phyloP scores from a whole-genome alignment of 2,113 vertebrate genomes.

The Anthoscopus minutus region DNA sequence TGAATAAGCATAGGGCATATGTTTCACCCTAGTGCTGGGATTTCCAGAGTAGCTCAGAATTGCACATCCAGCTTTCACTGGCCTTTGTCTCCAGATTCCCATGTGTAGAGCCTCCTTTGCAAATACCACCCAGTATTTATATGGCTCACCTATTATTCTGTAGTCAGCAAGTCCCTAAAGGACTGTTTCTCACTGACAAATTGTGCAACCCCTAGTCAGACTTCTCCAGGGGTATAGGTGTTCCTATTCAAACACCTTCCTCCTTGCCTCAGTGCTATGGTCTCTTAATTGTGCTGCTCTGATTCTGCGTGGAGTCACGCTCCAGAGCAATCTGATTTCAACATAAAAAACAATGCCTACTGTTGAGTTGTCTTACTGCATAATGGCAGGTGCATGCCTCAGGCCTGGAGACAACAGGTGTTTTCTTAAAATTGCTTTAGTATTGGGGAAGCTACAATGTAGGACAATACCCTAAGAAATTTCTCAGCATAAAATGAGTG shows the following conservation, averaged over 20 bases:
- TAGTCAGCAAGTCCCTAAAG: not conserved
- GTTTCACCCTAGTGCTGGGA: not conserved
- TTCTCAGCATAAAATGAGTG: not conserved
- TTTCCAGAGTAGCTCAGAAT: not conserved
- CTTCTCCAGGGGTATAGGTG: not conserved
- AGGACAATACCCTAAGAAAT: not conserved
- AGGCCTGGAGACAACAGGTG: not conserved
- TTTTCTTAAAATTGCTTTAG: not conserved
- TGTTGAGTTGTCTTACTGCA: not conserved
- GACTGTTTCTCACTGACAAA: not conserved
- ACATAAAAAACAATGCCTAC: not conserved
- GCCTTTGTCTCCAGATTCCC: not conserved
- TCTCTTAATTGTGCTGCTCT: accelerated
- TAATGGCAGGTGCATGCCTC: not conserved
- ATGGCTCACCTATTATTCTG: not conserved
- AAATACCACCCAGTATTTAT: accelerated
- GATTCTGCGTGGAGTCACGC: not conserved
- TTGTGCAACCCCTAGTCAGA: not conserved
- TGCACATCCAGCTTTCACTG: not conserved
- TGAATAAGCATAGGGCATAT: not conserved
- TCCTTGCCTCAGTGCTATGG: accelerated
- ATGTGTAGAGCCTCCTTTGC: not conserved
- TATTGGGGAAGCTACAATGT: not conserved
- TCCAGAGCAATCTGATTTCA: not conserved
- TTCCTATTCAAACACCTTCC: not conserved